phyloP scores from a whole-genome alignment of 2,113 vertebrate genomes.

The Mormyrus iriodes region DNA sequence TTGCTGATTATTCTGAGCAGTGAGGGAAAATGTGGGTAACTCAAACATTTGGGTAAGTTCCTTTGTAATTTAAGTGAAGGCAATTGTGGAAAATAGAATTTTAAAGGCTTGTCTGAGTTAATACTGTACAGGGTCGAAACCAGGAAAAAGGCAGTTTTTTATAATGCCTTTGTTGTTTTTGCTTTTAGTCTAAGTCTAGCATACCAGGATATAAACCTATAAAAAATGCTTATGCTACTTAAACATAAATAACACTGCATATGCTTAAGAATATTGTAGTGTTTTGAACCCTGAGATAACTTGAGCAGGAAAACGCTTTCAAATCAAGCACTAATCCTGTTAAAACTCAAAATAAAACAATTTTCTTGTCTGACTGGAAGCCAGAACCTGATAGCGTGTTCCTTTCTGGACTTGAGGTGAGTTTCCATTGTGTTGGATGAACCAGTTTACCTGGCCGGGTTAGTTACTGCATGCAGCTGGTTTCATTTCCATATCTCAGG shows the following conservation, averaged over 20 bases:
- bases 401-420: neutral
- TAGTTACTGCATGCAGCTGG: neutral
- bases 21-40: neutral
- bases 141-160: neutral
- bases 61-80: neutral
- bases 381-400: neutral
- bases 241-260: neutral
- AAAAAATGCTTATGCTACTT: neutral
- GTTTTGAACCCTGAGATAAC: neutral
- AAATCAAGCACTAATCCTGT: neutral
- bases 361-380: neutral
- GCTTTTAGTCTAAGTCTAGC: neutral
- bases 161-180: too few relatives aligned
- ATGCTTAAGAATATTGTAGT: neutral
- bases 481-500: neutral
- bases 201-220: neutral
- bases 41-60: neutral
- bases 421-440: neutral
- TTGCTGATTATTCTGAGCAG: neutral
- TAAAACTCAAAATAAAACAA: neutral
- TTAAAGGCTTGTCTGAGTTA: neutral
- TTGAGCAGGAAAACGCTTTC: neutral
- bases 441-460: neutral
- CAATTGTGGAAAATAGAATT: neutral
- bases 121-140: neutral